Conservation (phyloP, 1,140 invertebrate species). For the Brachionus koreanus region DNA sequence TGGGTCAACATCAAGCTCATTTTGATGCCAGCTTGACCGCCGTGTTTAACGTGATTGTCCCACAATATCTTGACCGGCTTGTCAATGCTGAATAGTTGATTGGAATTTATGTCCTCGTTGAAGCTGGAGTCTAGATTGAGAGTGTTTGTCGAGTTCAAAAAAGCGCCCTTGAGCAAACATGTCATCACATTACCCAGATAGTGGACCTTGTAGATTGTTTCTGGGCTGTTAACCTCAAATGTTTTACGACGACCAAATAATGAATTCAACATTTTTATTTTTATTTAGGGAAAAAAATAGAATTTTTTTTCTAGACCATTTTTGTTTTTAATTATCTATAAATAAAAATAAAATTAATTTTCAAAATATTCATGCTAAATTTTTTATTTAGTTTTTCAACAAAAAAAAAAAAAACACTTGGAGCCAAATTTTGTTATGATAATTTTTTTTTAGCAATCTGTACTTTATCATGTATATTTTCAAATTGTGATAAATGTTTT, state of each 20-base stretch:
- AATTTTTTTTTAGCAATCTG: not conserved
- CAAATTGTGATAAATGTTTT: not conserved
- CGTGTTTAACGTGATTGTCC: conserved; percentile 35
- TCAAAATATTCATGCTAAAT: not conserved
- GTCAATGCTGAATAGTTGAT: conserved; percentile 10
- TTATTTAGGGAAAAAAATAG: not conserved
- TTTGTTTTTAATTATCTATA: not conserved
- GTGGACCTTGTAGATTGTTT: conserved; percentile 33
- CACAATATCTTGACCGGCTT: conserved; percentile 37
- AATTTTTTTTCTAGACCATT: not conserved
- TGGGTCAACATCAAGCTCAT: conserved; percentile 27
- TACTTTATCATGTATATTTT: not conserved
- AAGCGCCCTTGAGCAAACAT: not conserved
- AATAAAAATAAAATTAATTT: not conserved
- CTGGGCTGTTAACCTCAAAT: conserved; percentile 15
- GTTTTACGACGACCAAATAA: conserved; percentile 39
- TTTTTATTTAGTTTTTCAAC: not conserved
- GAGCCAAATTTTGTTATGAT: not conserved
- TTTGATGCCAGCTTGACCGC: conserved; percentile 35
- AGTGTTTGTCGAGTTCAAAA: not conserved
- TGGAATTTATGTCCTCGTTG: not conserved
- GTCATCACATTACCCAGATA: conserved; percentile 44
- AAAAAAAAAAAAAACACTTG: not conserved
- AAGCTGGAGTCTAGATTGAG: not conserved
- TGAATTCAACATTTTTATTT: conserved; percentile 21